Percentiles rank a stretch among this genome's conserved stretches.
Conservation (phyloP, 2,888 invertebrate species). For the Willowsia nigromaculata region DNA sequence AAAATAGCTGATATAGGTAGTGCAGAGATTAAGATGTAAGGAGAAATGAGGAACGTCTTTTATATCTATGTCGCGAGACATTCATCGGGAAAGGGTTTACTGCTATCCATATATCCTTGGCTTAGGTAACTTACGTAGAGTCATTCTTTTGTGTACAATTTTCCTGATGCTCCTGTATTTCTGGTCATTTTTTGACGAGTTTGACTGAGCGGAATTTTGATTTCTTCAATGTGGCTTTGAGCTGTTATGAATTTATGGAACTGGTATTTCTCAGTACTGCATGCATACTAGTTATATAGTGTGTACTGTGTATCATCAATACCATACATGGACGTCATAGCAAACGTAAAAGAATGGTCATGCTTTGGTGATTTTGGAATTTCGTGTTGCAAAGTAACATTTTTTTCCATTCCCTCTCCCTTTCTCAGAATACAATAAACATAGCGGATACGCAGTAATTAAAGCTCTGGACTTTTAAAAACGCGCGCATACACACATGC, state of each 20-base stretch:
- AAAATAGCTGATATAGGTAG: neutral
- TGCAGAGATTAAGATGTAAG: neutral
- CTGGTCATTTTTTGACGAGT: neutral
- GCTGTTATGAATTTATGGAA: neutral
- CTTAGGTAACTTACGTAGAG: slow-evolving; percentile 68
- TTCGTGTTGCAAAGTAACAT: neutral
- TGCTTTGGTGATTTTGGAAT: neutral
- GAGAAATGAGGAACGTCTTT: neutral
- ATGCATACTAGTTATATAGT: neutral
- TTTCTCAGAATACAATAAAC: neutral
- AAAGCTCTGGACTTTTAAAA: neutral
- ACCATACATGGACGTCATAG: neutral
- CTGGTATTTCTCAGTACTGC: neutral
- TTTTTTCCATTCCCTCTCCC: neutral
- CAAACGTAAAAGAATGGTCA: neutral
- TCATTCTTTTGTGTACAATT: neutral
- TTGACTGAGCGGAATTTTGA: neutral
- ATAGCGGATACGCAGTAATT: neutral
- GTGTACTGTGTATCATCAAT: neutral
- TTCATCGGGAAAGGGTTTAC: slow-evolving; percentile 48
- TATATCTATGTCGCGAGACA: slow-evolving; percentile 41
- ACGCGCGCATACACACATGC: neutral
- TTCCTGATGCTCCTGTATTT: neutral
- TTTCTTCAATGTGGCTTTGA: neutral
- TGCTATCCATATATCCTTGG: slow-evolving; percentile 68